These are phyloP conservation scores for Petrophora chlorosata DNA, from an alignment of 2,888 invertebrate species.

Conservation along the genomic window DNA sequence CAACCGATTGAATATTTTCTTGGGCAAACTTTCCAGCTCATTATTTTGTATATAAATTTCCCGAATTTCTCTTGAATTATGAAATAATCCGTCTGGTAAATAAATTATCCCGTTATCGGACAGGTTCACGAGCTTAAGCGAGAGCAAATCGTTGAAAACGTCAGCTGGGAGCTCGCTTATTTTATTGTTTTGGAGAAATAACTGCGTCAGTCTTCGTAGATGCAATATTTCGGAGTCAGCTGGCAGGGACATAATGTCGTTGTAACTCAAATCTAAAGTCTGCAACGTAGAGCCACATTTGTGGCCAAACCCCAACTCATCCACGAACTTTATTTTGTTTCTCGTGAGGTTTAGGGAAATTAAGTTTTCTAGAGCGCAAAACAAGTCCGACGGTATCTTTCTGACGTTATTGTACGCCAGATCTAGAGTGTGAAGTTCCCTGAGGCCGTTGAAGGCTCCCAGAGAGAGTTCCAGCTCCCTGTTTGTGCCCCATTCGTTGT, in stretches of 20 bases:
- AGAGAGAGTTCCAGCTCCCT: conserved; percentile 89
- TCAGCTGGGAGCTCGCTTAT: conserved; percentile 90
- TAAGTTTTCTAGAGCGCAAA: conserved; percentile 91
- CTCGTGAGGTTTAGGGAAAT: conserved; percentile 93
- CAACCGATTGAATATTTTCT: conserved; percentile 92
- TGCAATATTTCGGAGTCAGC: conserved; percentile 91
- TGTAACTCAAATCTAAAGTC: conserved; percentile 91
- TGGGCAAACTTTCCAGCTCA: conserved; percentile 91
- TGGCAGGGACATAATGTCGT: conserved; percentile 89
- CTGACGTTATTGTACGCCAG: conserved; percentile 92
- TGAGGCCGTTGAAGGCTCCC: conserved; percentile 89
- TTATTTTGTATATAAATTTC: conserved; percentile 95
- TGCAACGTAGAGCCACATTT: conserved; percentile 88
- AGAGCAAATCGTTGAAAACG: conserved; percentile 90
- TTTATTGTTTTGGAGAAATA: conserved; percentile 93
- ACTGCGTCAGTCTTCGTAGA: conserved; percentile 89
- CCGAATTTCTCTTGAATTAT: conserved; percentile 90
- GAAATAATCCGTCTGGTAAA: conserved; percentile 92
- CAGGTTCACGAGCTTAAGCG: conserved; percentile 91
- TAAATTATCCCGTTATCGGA: conserved; percentile 93
- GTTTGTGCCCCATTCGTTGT: conserved; percentile 89
- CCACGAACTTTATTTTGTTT: conserved; percentile 91
- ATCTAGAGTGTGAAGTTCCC: conserved; percentile 90
- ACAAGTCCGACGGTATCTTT: conserved; percentile 89
- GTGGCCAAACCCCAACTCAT: conserved; percentile 88